phyloP scores from a whole-genome alignment of 1,140 invertebrate genomes.

The Cotesia glomerata region DNA sequence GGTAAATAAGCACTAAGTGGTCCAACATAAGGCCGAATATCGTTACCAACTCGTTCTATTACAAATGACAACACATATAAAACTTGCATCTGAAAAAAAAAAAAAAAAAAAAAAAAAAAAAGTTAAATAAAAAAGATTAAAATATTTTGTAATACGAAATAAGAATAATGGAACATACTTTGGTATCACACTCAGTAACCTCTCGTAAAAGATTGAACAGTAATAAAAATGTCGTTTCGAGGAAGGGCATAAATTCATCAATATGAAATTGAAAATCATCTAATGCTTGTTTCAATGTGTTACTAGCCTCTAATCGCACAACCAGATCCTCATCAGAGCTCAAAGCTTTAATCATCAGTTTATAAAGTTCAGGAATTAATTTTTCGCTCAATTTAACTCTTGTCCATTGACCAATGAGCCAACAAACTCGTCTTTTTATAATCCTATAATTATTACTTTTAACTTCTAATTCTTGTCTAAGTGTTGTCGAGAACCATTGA shows the following conservation, averaged over 20 bases:
- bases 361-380: conserved; percentile 81
- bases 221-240: conserved; percentile 77
- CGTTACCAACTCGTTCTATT: conserved; percentile 81
- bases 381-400: conserved; percentile 83
- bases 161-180: conserved; percentile 65
- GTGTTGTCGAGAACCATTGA: conserved; percentile 85
- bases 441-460: conserved; percentile 87
- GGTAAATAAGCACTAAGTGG: conserved; percentile 84
- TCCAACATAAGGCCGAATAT: conserved; percentile 74
- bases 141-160: not conserved
- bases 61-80: conserved; percentile 89
- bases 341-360: conserved; percentile 76
- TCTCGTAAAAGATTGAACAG: conserved; percentile 87
- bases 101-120: conserved; percentile 26
- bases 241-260: conserved; percentile 83
- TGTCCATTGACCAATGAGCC: conserved; percentile 74
- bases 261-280: conserved; percentile 93
- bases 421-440: conserved; percentile 85
- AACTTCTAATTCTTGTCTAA: conserved; percentile 82
- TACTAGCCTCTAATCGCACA: conserved; percentile 81
- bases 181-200: conserved; percentile 90
- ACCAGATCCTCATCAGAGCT: conserved; percentile 79
- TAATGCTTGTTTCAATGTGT: conserved; percentile 79
- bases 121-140: conserved; percentile 7
- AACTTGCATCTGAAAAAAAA: conserved; percentile 78